Evolutionary conservation across 2,113 vertebrate genomes (phyloP), one percentile per base, ranked within the genome.

Genomic region (Xyrauchen texanus): DNA sequence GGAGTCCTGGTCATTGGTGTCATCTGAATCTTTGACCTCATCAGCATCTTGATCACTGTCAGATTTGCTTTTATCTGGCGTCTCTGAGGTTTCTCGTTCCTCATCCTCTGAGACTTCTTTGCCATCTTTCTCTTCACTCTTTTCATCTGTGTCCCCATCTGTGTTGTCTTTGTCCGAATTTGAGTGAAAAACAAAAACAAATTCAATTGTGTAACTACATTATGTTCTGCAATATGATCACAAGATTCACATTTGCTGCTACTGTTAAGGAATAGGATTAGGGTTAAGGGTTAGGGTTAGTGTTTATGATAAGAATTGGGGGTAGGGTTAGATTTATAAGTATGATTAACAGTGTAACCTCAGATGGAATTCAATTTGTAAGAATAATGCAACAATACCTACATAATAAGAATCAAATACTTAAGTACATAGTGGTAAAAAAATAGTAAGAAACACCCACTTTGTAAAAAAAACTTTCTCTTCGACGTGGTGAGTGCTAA

Each of bases 131-230:
- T 49, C 44, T 4, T 82, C 76, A 58, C 76, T 61, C 58, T 60
- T 68, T 13, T 63, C 74, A 42, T 71, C 16, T 11, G 12, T 11
- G 67, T 82, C 60, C 11, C 11, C 7, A 62, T 65, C 79, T 34
- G 77, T 34, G 21, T 34, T 34, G 21, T 34, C 15, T 49, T 78
- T 84, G 47, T 82, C 78, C 15, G 66, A 46, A 42, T 80, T 84
- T 87, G 47, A 6, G 34, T n/a, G 16, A 13, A 9, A 34, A 34
- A 34, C 21, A 34, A 63, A 63, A 9, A 76, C 47, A 63, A n/a
- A 12, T 10, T 66, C 9, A 8, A 47, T 7, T n/a, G 15, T 6
- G 10, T 34, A 47, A 13, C 21, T 34, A 34, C 21, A 34, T 34
- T 1, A 34, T 34, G 8, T 64, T 72, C 21, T 34, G 21, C 21